Evolutionary conservation across 2,113 vertebrate species (phyloP), one percentile per base, ranked within the genome.

Genomic region (Aspidoscelis tigris): DNA sequence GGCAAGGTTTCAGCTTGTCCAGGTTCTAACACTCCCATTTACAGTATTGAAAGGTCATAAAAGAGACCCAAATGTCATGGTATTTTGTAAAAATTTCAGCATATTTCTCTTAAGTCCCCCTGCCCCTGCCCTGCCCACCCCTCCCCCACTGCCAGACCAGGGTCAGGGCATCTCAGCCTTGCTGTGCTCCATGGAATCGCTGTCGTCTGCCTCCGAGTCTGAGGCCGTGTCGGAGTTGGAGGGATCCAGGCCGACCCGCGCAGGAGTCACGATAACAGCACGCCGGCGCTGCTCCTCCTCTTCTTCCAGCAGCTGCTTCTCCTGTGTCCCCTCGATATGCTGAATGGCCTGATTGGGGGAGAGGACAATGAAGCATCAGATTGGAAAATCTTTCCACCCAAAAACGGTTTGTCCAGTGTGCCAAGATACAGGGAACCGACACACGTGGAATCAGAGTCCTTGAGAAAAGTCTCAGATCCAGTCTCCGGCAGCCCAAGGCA

Each of bases 261-360:
- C 93, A 0, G 97, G 97, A 71, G 97, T 97, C 89, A 99, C 98
- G 0, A 99, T 99, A 80, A 99, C 99, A 0, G 96, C 98, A 3
- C 97, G 94, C 55, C 99, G 94, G 95, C 97, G 97, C 89, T 99
- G 98, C 65, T 99, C 98, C 33, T 96, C 96, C 95, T 70, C 69
- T 6, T 97, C 88, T 91, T 77, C 82, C 74, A 83, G 74, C 47
- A 95, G 86, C 92, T 95, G 96, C 90, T 97, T 97, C 80, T 97
- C 98, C 91, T 97, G 98, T 9, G 97, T 99, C 88, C 99, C 98
- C 94, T 99, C 99, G 2, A 99, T 99, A 96, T 99, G 99, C 95
- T 99, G 99, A 95, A 99, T 99, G 0, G 99, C 99, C 99, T 99
- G 92, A n/a, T 61, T 1, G 1, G 74, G 26, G 58, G 26, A 26